Evolutionary conservation across 2,888 invertebrate species (phyloP).

Genomic region (Timema podura): DNA sequence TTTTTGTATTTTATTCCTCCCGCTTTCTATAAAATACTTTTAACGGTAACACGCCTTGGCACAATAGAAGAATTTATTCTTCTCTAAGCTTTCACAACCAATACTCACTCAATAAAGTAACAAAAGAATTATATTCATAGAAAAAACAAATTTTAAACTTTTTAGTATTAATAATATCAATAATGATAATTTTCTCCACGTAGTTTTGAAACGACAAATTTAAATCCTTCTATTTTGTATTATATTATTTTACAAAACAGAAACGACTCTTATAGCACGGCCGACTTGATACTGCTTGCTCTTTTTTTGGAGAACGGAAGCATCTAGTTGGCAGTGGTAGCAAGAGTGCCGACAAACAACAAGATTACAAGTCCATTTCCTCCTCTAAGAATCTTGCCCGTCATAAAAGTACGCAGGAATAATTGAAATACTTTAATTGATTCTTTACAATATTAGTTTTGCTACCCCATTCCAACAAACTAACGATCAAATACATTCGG

Average conservation of each 20-base stretch:
- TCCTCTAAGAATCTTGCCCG: too few relatives aligned
- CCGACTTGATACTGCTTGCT: too few relatives aligned
- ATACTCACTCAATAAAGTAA: constrained; percentile 27
- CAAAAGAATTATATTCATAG: constrained; percentile 21
- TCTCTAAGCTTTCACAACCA: constrained; percentile 26
- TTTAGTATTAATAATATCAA: neutral
- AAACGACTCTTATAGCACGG: too few relatives aligned
- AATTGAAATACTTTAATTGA: neutral
- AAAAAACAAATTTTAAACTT: constrained; percentile 13
- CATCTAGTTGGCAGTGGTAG: constrained; percentile 12
- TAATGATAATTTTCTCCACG: too few relatives aligned
- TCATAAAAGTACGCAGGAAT: too few relatives aligned
- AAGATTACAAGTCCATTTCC: too few relatives aligned
- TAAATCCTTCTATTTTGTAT: too few relatives aligned
- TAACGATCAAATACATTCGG: constrained; percentile 27
- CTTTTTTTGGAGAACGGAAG: neutral
- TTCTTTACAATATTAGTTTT: constrained; percentile 17
- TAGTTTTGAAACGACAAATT: too few relatives aligned
- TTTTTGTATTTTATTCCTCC: constrained; percentile 16
- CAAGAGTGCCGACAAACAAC: too few relatives aligned
- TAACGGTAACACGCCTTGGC: constrained; percentile 14
- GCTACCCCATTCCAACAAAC: constrained; percentile 26
- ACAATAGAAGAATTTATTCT: constrained; percentile 21
- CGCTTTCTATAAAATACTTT: constrained; percentile 16
- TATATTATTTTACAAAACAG: too few relatives aligned